Evolutionary conservation across 2,888 invertebrate species (phyloP), one percentile per base, ranked within the genome.

Genomic region (Torymus texanus): DNA sequence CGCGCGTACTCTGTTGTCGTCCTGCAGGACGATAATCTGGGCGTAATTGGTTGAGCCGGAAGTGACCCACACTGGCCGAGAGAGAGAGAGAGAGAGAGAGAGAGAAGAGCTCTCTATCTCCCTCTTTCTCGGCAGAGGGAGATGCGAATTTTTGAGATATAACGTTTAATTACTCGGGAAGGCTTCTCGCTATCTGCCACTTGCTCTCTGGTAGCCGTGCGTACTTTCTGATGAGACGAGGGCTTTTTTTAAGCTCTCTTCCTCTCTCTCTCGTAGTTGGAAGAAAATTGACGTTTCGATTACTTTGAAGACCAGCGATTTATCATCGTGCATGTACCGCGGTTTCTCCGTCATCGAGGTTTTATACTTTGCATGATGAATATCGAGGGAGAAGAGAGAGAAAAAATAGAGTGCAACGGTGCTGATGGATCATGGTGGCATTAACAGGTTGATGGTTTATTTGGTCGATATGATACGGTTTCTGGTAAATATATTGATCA

Each of bases 31-130:
- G 85, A 85, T 87, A 86, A 87, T 86, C 84, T 84, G 83, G 81
- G 81, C 83, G 85, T 87, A 87, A 87, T 87, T 87, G 87, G 85
- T 84, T 85, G 86, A 83, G 83, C 82, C 83, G 83, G 85, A 84
- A 83, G 82, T 75, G 79, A 82, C 71, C 80, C 62, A 67, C 71
- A 79, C 70, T 58, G 55, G 63, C 67, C 81, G 80, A 84, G 41
- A 29, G 29, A 41, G 41, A 21, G 21, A 21, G 21, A 21, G 21
- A 21, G 21, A 21, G 21, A 21, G 21, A 21, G 21, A 21, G 80
- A 84, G 41, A 29, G 29, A 41, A 8, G 41, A 41, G 41, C 8
- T 29, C 5, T 29, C 29, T n/a, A n/a, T 29, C 29, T 29, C 29
- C 5, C 29, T 29, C 29, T 29, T 5, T 29, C 29, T 41, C 41